Conservation (phyloP, 1,140 invertebrate genomes). For the Acromyrmex echinatior region DNA sequence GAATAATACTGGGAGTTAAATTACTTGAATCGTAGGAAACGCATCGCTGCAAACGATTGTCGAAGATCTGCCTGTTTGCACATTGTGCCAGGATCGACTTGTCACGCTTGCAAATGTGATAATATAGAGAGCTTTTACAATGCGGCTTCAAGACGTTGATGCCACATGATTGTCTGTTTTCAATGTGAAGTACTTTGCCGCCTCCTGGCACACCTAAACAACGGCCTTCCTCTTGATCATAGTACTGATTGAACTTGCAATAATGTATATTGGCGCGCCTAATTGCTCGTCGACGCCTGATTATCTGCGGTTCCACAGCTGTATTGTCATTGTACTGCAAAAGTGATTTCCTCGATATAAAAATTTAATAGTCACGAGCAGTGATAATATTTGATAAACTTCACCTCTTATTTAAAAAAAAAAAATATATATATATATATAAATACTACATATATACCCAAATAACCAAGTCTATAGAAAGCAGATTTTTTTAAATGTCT, state of each 20-base stretch:
- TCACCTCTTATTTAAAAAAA: background rate
- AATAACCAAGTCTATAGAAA: too few relatives aligned
- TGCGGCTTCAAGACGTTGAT: conserved; percentile 53
- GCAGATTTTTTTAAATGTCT: too few relatives aligned
- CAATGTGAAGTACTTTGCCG: conserved; percentile 52
- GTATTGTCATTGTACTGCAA: conserved; percentile 37
- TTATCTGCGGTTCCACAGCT: background rate
- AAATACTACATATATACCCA: too few relatives aligned
- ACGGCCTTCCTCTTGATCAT: conserved; percentile 27
- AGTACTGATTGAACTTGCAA: conserved; percentile 59
- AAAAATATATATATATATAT: background rate
- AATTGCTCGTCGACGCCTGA: conserved; percentile 12
- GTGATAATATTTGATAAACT: background rate
- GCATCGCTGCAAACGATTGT: conserved; percentile 57
- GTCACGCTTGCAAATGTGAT: conserved; percentile 57
- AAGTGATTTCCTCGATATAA: background rate
- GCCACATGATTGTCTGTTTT: conserved; percentile 49
- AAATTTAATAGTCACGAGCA: background rate
- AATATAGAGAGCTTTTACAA: conserved; percentile 47
- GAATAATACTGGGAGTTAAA: background rate
- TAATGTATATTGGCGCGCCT: background rate
- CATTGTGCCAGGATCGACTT: conserved; percentile 62
- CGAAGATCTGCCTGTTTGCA: conserved; percentile 7
- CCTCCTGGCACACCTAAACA: conserved; percentile 65
- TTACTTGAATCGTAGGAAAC: background rate